These are phyloP conservation scores for Antigone vipio DNA, from an alignment of 2,113 vertebrate species.

Conservation along the genomic window DNA sequence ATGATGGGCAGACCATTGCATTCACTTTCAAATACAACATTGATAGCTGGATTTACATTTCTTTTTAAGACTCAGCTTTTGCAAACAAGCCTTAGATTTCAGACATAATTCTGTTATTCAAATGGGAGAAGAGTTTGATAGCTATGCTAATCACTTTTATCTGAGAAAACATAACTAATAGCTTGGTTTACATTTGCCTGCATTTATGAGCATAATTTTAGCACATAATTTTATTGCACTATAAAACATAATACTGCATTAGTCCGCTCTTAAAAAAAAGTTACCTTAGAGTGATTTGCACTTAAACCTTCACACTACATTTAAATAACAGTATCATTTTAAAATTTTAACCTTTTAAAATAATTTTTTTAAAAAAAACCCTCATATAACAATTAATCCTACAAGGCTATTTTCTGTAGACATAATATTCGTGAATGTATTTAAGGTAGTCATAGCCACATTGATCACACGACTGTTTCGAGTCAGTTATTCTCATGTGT, in stretches of 20 bases:
- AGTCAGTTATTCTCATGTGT: slow-evolving; percentile 48
- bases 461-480: slow-evolving; percentile 58
- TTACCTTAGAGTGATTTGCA: slow-evolving; percentile 80
- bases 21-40: slow-evolving; percentile 51
- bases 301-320: slow-evolving; percentile 73
- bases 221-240: slow-evolving; percentile 84
- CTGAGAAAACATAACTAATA: slow-evolving; percentile 88
- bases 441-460: slow-evolving; percentile 62
- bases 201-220: slow-evolving; percentile 86
- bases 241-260: slow-evolving; percentile 87
- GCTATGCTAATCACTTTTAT: slow-evolving; percentile 89
- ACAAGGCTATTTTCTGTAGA: slow-evolving; percentile 54
- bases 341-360: slow-evolving; percentile 70
- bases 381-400: slow-evolving; percentile 67
- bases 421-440: slow-evolving; percentile 57
- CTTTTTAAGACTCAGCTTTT: slow-evolving; percentile 64
- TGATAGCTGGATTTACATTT: slow-evolving; percentile 76
- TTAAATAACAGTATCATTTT: slow-evolving; percentile 72
- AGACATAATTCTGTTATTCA: slow-evolving; percentile 84
- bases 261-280: slow-evolving; percentile 71
- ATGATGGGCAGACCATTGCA: slow-evolving; percentile 24
- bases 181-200: slow-evolving; percentile 85
- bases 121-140: slow-evolving; percentile 83
- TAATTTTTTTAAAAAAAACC: slow-evolving; percentile 53
- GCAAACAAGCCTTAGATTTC: slow-evolving; percentile 73